Conservation (phyloP, 2,888 invertebrate genomes). For the Torymus auratus region DNA sequence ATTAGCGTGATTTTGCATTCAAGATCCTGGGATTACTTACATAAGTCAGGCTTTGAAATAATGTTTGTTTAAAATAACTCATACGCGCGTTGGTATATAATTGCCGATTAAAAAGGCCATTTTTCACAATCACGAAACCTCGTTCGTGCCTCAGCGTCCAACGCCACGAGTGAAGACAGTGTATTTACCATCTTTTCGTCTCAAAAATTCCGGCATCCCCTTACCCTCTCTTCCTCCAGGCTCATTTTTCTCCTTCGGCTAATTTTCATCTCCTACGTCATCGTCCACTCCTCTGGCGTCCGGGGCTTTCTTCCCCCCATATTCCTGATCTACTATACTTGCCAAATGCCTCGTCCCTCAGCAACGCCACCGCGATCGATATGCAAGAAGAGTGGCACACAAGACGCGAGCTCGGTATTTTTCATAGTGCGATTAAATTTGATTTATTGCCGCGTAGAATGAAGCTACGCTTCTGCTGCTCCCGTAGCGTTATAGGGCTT, state of each 20-base stretch:
- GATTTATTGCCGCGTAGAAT: constrained; percentile 66
- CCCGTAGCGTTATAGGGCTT: constrained; percentile 28
- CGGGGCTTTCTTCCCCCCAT: constrained; percentile 26
- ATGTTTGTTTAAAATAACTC: no score
- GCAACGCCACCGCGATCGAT: constrained; percentile 24
- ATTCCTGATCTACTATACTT: constrained; percentile 41
- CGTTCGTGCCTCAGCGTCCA: background rate
- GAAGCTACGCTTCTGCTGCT: constrained; percentile 23
- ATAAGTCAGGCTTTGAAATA: no score
- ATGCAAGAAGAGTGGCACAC: constrained; percentile 22
- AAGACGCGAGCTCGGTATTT: constrained; percentile 60
- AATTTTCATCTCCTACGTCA: constrained; percentile 38
- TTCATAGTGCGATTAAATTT: constrained; percentile 69
- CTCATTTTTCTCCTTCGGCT: constrained; percentile 47
- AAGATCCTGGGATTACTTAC: no score
- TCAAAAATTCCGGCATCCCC: constrained; percentile 18
- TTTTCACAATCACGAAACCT: background rate
- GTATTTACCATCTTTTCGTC: no score
- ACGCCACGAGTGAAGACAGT: background rate
- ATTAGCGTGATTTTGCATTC: no score
- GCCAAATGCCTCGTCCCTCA: constrained; percentile 27
- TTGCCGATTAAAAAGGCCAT: constrained; percentile 32
- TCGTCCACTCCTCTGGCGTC: constrained; percentile 7
- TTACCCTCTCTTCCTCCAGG: background rate
- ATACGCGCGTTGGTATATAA: background rate